phyloP scores from a whole-genome alignment of 2,888 invertebrate genomes.

The Tupiocoris notatus region DNA sequence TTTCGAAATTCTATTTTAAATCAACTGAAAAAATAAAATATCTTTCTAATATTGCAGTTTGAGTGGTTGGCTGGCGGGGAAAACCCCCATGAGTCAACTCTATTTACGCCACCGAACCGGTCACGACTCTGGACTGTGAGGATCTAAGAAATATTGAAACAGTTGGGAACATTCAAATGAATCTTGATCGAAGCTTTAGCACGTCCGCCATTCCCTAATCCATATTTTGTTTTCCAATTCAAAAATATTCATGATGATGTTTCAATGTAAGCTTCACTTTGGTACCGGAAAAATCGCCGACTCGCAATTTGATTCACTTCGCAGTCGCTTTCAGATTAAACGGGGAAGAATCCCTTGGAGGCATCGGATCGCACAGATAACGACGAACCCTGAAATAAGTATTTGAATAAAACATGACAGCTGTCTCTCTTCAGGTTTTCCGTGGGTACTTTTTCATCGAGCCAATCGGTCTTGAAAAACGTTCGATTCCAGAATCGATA shows the following conservation, averaged over 20 bases:
- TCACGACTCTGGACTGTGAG: too few relatives aligned
- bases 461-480: background rate
- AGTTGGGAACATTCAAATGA: too few relatives aligned
- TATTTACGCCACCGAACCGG: too few relatives aligned
- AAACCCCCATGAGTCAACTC: too few relatives aligned
- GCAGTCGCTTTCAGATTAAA: background rate
- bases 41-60: too few relatives aligned
- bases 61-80: too few relatives aligned
- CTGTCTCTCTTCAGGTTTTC: constrained; percentile 7
- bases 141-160: too few relatives aligned
- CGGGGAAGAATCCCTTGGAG: background rate
- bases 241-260: background rate
- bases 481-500: constrained; percentile 24
- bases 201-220: too few relatives aligned
- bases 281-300: background rate
- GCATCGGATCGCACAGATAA: constrained; percentile 13
- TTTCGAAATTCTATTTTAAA: too few relatives aligned
- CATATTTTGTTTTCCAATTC: background rate
- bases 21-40: too few relatives aligned
- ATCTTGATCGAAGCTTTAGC: too few relatives aligned
- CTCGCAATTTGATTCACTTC: background rate
- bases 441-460: background rate
- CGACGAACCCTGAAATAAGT: constrained; percentile 20
- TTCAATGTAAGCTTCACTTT: background rate
- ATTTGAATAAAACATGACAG: constrained; percentile 34